Percentiles rank a stretch among this genome's conserved stretches.
phyloP scores from a whole-genome alignment of 2,888 invertebrate genomes.

The Hirtodrosophila histrioides region DNA sequence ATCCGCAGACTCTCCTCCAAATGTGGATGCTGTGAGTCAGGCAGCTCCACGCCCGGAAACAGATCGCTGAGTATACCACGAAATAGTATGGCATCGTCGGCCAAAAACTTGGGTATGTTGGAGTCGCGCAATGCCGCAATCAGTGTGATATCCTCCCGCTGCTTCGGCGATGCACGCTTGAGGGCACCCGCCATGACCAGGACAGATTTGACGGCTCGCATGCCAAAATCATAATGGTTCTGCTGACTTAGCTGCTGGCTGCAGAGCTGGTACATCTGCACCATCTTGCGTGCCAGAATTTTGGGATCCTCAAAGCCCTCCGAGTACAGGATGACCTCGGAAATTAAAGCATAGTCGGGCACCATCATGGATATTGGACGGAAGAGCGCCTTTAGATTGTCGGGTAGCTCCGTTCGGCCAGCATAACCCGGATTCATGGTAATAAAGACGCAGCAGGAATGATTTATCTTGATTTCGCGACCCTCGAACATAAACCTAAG shows the following conservation, averaged over 20 bases:
- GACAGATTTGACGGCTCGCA: conserved; percentile 97
- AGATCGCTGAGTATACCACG: conserved; percentile 95
- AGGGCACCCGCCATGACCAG: conserved; percentile 96
- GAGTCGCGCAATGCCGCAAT: conserved; percentile 94
- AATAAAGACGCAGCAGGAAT: conserved; percentile 93
- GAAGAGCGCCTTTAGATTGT: conserved; percentile 94
- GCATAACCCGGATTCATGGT: conserved; percentile 98
- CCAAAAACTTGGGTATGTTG: conserved; percentile 94
- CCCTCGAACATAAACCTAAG: conserved; percentile 94
- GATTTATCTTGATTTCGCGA: conserved; percentile 92
- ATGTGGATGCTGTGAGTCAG: conserved; percentile 91
- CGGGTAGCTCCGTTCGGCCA: conserved; percentile 94
- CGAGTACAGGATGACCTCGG: conserved; percentile 96
- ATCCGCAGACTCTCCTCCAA: conserved; percentile 88
- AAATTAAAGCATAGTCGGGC: conserved; percentile 94
- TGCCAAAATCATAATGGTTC: conserved; percentile 96
- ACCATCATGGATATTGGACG: conserved; percentile 97
- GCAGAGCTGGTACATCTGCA: conserved; percentile 95
- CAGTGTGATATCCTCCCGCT: conserved; percentile 92
- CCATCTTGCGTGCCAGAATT: conserved; percentile 95
- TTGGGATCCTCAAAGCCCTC: conserved; percentile 96
- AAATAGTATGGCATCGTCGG: conserved; percentile 93
- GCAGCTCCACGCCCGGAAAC: conserved; percentile 92
- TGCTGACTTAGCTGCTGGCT: conserved; percentile 96
- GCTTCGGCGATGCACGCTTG: conserved; percentile 93